A percentile compares a stretch with the other conserved stretches of the same genome.
Conservation (phyloP, 2,113 vertebrate genomes). For the Callospermophilus lateralis region DNA sequence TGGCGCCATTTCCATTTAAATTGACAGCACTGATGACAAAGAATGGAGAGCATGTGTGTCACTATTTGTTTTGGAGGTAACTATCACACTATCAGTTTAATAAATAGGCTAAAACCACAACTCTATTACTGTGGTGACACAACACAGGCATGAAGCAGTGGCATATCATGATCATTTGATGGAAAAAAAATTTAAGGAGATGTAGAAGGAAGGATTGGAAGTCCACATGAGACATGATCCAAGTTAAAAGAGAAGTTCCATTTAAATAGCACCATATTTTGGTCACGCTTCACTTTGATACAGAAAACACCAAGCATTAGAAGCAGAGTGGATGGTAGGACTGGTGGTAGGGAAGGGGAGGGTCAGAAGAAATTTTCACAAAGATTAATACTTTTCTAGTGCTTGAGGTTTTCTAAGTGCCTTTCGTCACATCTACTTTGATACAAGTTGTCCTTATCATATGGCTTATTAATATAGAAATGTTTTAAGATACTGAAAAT, state of each 20-base stretch:
- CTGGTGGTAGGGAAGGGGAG: rapidly evolving
- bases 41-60: not conserved
- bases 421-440: not conserved
- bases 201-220: not conserved
- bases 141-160: not conserved
- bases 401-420: not conserved
- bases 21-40: not conserved
- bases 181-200: not conserved
- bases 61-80: not conserved
- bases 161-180: not conserved
- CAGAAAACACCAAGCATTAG: not conserved
- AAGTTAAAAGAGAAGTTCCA: constrained; percentile 32
- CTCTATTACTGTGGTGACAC: not conserved
- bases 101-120: not conserved
- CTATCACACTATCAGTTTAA: not conserved
- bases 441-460: not conserved
- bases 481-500: not conserved
- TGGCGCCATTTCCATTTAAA: not conserved
- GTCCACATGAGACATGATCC: not conserved
- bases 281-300: not conserved
- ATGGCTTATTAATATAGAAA: not conserved
- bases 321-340: not conserved
- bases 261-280: not conserved
- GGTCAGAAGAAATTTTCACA: not conserved
- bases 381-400: not conserved